Base-by-base conservation (phyloP, 2,113 vertebrate species). In the Rhipidura dahli region DNA sequence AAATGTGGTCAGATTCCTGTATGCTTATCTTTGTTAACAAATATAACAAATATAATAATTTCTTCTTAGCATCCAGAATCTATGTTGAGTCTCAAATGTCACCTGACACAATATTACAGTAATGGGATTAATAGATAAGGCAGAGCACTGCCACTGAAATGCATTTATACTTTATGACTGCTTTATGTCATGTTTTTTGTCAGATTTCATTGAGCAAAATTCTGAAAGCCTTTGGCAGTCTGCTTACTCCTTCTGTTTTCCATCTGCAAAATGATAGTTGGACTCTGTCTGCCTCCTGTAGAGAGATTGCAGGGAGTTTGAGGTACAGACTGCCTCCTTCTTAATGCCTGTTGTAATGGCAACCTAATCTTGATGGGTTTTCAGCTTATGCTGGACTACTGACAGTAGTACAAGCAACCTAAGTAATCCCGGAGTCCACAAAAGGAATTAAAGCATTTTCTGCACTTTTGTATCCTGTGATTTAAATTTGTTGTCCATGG, bases 161-260 rank as follows among this genome's bases (percentile, higher is more conserved):
- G 24, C 45, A 57, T 61, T 94, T 94, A 66, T 66, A 91, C n/a
- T n/a, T n/a, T n/a, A n/a, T n/a, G n/a, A 28, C 30, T 72, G 70
- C 70, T 93, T 94, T 87, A 56, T 96, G 90, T 93, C 85, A 72
- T 72, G 57, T 56, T 91, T 96, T 90, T 94, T 95, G 82, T 93
- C 78, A 91, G 83, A 83, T 94, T 91, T 93, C 84, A 69, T 87
- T 89, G 61, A 96, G 44, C 69, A 75, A 70, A 92, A 69, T 94
- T 89, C 90, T 95, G 87, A 71, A 93, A 93, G 96, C 81, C 61
- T 89, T 84, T 96, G 96, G 90, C 93, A 97, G 31, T 93, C 94
- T 94, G 87, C 93, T 96, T 84, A 35, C 70, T 94, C 84, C 89
- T 94, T 91, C 95, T 96, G 92, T 64, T 94, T 97, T 94, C 85